Evolutionary conservation across 2,113 vertebrate genomes (phyloP), one percentile per base, ranked within the genome.

Genomic region (Larimichthys polyactis): DNA sequence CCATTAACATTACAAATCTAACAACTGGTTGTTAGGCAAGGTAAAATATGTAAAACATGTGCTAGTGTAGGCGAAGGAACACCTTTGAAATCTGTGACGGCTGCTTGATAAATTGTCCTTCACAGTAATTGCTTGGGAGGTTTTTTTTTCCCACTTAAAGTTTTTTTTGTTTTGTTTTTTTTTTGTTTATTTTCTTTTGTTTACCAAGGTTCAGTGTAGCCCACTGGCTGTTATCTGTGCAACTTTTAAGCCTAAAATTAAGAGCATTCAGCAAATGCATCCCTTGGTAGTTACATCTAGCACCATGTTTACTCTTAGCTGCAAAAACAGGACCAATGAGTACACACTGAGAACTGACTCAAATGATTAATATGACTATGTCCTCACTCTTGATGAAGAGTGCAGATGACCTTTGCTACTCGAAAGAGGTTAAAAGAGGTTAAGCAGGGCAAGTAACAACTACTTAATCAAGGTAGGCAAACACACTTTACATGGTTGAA

Each of bases 31-130:
- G 65, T 86, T 81, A 82, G 74, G 69, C 73, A 74, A 68, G 84
- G 81, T 82, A 80, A 92, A 81, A 83, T 87, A 92, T 92, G 92
- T 88, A 83, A 87, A 43, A 62, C 67, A 86, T 51, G 84, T 60
- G 84, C 55, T 52, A 51, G 88, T 85, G 68, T 91, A 92, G 92
- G 92, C 89, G 78, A 93, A 81, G 67, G 75, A 89, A 55, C 62
- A 46, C 58, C 79, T 93, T 93, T 94, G 94, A 95, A 95, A 95
- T 78, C 8, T 22, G 92, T 95, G 74, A 91, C 71, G 36, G 80
- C 78, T 68, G 87, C 84, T 93, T 92, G 86, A 89, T 77, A 86
- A 93, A 88, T 78, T 89, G 57, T 92, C 87, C 84, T 87, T 92
- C 79, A 84, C 84, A 88, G 86, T 92, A 76, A 91, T 87, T 55